Percentiles rank a stretch among this genome's conserved stretches.
These are phyloP conservation scores for Lasiurus borealis DNA, from an alignment of 2,113 vertebrate genomes.

Conservation along the genomic window DNA sequence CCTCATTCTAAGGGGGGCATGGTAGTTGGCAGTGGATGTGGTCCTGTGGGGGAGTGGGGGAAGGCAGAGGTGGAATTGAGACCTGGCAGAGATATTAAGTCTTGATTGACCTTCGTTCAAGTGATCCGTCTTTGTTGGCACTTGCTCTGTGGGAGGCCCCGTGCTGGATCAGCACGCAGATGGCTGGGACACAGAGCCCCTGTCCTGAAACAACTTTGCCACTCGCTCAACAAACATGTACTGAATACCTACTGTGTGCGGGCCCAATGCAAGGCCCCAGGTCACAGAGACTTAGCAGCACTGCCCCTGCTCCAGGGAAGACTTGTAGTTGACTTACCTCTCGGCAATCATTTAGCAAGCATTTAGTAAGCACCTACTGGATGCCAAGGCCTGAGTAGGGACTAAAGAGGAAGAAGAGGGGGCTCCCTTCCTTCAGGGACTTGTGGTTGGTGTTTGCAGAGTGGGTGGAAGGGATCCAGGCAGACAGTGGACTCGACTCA, in stretches of 20 bases:
- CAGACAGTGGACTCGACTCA: not conserved
- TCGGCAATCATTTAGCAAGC: not conserved
- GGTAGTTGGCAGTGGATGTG: not conserved
- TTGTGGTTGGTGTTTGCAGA: not conserved
- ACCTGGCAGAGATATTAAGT: not conserved
- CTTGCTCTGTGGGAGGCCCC: not conserved
- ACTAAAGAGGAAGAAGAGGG: not conserved
- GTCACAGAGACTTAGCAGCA: not conserved
- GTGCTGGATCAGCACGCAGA: not conserved
- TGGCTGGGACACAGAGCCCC: not conserved
- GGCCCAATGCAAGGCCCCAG: not conserved
- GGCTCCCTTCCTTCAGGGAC: rapidly evolving
- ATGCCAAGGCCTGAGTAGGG: not conserved
- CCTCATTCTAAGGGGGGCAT: not conserved
- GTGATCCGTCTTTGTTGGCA: rapidly evolving
- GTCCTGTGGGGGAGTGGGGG: not conserved
- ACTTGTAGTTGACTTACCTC: not conserved
- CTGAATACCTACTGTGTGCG: not conserved
- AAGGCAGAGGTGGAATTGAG: not conserved
- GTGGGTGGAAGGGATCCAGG: not conserved
- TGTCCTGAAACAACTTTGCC: not conserved
- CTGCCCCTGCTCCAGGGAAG: not conserved
- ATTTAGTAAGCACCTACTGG: not conserved
- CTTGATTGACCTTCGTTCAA: rapidly evolving
- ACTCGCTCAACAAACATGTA: too few species aligned